A percentile compares a stretch with the other conserved stretches of the same genome.
These are phyloP conservation scores for Coecobrya sp. DNA, from an alignment of 2,888 invertebrate genomes.

Conservation along the genomic window DNA sequence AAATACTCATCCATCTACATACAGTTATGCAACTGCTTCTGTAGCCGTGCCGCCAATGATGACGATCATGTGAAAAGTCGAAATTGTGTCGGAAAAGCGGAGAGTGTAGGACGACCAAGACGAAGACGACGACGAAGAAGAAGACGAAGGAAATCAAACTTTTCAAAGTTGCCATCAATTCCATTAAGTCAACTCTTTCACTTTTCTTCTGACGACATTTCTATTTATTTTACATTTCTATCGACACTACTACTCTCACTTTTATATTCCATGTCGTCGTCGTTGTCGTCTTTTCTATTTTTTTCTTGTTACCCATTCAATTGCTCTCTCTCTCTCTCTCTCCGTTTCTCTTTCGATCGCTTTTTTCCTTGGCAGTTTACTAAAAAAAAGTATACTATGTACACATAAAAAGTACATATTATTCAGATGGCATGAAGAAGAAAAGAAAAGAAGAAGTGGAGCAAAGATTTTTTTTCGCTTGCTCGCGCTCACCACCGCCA, in stretches of 20 bases:
- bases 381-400: constrained; percentile 20
- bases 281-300: constrained; percentile 1
- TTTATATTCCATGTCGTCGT: neutral
- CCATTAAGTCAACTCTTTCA: constrained; percentile 79
- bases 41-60: too few relatives aligned
- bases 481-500: neutral
- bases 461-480: constrained; percentile 12
- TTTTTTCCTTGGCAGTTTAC: constrained; percentile 31
- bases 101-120: neutral
- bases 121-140: neutral
- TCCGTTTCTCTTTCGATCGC: neutral
- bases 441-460: neutral
- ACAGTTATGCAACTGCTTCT: too few relatives aligned
- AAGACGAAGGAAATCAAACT: constrained; percentile 76
- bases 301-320: constrained; percentile 28
- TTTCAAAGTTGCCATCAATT: constrained; percentile 80
- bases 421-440: neutral
- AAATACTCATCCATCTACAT: too few relatives aligned
- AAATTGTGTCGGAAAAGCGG: constrained; percentile 24
- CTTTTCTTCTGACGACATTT: constrained; percentile 73
- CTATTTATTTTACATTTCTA: constrained; percentile 81
- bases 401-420: constrained; percentile 47
- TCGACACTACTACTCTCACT: constrained; percentile 39
- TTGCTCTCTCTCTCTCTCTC: neutral
- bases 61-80: neutral